phyloP scores from a whole-genome alignment of 1,140 invertebrate species.

The Atta texana region DNA sequence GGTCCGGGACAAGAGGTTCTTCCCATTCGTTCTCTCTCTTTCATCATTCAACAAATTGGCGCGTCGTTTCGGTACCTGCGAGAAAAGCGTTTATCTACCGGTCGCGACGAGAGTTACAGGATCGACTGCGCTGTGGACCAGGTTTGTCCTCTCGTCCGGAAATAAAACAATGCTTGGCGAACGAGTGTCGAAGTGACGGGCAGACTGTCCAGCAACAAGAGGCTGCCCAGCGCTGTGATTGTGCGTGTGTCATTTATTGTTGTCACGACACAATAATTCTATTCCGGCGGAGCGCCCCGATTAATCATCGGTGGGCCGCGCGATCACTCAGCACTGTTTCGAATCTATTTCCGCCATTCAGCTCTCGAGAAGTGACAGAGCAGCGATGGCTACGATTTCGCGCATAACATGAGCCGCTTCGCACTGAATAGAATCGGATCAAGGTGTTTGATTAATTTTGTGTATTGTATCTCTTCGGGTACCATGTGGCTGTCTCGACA shows the following conservation, averaged over 20 bases:
- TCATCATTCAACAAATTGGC: slow-evolving; percentile 49
- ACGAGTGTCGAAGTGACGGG: slow-evolving; percentile 48
- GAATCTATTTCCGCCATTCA: slow-evolving; percentile 57
- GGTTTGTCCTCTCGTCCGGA: slow-evolving; percentile 19
- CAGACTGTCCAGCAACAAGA: slow-evolving; percentile 16
- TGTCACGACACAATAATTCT: slow-evolving; percentile 68
- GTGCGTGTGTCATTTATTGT: slow-evolving; percentile 69
- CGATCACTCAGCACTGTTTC: slow-evolving; percentile 56
- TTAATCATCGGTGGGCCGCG: slow-evolving; percentile 53
- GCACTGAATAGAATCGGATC: slow-evolving; percentile 30
- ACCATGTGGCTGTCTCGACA: background rate
- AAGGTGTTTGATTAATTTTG: slow-evolving; percentile 56
- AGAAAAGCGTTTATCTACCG: slow-evolving; percentile 50
- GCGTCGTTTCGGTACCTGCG: slow-evolving; percentile 42
- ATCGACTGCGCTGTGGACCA: slow-evolving; percentile 2
- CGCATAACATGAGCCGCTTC: background rate
- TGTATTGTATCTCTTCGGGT: background rate
- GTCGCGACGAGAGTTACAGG: slow-evolving; percentile 27
- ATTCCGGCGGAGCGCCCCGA: slow-evolving; percentile 53
- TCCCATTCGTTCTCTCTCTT: background rate
- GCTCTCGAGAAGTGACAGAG: slow-evolving; percentile 43
- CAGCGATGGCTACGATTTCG: slow-evolving; percentile 2
- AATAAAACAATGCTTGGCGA: slow-evolving; percentile 57
- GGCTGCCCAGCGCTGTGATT: slow-evolving; percentile 47
- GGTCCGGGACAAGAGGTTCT: slow-evolving; percentile 3